Conservation (phyloP, 1,140 invertebrate genomes). For the Asbolus verrucosus region DNA sequence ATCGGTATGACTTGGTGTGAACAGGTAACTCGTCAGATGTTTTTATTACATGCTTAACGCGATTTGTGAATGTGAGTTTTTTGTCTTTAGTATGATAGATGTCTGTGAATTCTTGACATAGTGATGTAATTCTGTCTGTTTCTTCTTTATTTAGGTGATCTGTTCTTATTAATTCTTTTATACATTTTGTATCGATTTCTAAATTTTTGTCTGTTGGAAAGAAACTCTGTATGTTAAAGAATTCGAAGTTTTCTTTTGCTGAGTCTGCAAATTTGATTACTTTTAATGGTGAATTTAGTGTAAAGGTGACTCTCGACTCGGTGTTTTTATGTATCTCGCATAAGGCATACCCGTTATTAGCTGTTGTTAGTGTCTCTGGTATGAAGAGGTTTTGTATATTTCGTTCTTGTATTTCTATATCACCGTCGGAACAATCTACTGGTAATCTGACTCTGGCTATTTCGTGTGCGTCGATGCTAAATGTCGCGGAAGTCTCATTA, state of each 20-base stretch:
- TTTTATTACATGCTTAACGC: constrained; percentile 57
- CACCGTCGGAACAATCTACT: constrained; percentile 9
- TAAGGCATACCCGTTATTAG: not conserved
- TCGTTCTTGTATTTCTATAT: constrained; percentile 17
- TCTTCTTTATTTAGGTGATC: constrained; percentile 55
- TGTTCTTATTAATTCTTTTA: not conserved
- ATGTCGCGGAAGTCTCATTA: not conserved
- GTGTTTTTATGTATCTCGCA: constrained; percentile 6
- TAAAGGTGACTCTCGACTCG: not conserved
- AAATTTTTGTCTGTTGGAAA: not conserved
- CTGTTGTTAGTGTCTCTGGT: not conserved
- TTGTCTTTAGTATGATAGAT: constrained; percentile 51
- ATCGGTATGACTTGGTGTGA: constrained; percentile 61
- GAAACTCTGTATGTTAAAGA: constrained; percentile 6
- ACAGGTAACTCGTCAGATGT: constrained; percentile 56
- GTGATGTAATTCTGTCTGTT: constrained; percentile 42
- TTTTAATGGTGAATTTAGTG: constrained; percentile 3
- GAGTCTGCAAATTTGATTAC: not conserved
- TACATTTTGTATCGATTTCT: too few relatives aligned
- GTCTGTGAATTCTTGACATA: constrained; percentile 51
- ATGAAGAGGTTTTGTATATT: constrained; percentile 14
- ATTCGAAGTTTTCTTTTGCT: constrained; percentile 5
- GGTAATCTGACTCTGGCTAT: not conserved
- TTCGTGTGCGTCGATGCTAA: constrained; percentile 30
- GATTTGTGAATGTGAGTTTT: constrained; percentile 47